These are phyloP conservation scores for Acrobasis repandana DNA, from an alignment of 2,888 invertebrate genomes.

Conservation along the genomic window DNA sequence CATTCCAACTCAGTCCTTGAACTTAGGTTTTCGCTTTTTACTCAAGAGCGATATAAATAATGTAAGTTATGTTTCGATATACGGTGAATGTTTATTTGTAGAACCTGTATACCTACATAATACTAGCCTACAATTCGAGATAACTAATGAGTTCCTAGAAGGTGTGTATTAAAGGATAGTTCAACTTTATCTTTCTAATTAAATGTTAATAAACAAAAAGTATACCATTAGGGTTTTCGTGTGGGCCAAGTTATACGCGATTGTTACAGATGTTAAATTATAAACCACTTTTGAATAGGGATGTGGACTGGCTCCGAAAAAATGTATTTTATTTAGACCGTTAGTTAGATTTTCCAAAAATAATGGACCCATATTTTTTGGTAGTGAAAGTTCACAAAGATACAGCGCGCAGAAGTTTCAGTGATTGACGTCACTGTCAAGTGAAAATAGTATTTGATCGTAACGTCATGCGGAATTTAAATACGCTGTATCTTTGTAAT, in stretches of 20 bases:
- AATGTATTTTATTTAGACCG: no score
- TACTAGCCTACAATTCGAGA: conserved; percentile 44
- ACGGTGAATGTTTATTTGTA: neutral
- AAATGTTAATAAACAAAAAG: conserved; percentile 76
- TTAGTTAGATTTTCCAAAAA: no score
- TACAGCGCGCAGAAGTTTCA: no score
- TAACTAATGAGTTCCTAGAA: conserved; percentile 53
- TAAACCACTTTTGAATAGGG: no score
- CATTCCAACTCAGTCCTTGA: conserved; percentile 9
- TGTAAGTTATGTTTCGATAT: conserved; percentile 26
- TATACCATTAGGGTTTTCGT: conserved; percentile 38
- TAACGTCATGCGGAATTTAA: no score
- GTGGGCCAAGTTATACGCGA: conserved; percentile 37
- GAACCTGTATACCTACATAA: conserved; percentile 28
- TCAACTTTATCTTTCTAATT: conserved; percentile 71
- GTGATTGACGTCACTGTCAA: no score
- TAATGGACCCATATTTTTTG: no score
- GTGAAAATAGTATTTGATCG: no score
- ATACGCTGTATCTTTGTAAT: no score
- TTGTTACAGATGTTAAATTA: neutral
- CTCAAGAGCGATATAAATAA: conserved; percentile 22
- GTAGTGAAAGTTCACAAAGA: no score
- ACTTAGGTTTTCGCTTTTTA: conserved; percentile 5
- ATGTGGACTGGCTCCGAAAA: no score
- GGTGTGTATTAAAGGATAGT: conserved; percentile 47